These are phyloP conservation scores for Yponomeuta cagnagella DNA, from an alignment of 2,888 invertebrate genomes.

Conservation along the genomic window DNA sequence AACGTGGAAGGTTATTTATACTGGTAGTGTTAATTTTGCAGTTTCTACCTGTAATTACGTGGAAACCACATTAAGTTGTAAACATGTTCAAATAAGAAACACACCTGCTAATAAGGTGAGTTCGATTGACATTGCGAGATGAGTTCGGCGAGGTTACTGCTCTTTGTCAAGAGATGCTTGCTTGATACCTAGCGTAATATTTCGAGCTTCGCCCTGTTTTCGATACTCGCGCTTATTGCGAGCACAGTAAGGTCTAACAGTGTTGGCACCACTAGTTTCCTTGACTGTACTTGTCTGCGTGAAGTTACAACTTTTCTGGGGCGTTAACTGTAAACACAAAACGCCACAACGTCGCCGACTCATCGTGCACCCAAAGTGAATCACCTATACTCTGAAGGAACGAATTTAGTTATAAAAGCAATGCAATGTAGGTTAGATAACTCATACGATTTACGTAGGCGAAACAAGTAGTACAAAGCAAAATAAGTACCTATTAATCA, in stretches of 20 bases:
- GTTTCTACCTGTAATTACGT: neutral
- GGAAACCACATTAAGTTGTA: neutral
- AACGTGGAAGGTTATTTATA: too few species aligned
- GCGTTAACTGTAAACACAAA: constrained; percentile 39
- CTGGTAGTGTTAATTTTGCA: neutral
- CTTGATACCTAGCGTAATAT: too few species aligned
- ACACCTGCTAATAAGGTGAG: neutral
- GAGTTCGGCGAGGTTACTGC: neutral
- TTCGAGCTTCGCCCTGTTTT: too few species aligned
- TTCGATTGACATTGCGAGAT: neutral
- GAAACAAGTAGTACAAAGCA: neutral
- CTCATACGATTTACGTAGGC: neutral
- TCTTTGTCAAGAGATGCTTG: neutral
- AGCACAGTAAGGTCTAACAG: too few species aligned
- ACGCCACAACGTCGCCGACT: constrained; percentile 6
- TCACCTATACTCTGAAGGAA: constrained; percentile 3
- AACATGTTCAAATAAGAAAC: neutral
- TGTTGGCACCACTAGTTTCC: constrained; percentile 10
- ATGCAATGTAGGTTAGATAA: neutral
- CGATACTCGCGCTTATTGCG: too few species aligned
- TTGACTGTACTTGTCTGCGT: constrained; percentile 12
- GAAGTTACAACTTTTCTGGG: constrained; percentile 19
- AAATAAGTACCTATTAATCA: too few species aligned
- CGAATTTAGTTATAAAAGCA: neutral
- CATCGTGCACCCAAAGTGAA: neutral